Evolutionary conservation across 2,113 vertebrate genomes (phyloP).

Genomic region (Ginglymostoma cirratum): DNA sequence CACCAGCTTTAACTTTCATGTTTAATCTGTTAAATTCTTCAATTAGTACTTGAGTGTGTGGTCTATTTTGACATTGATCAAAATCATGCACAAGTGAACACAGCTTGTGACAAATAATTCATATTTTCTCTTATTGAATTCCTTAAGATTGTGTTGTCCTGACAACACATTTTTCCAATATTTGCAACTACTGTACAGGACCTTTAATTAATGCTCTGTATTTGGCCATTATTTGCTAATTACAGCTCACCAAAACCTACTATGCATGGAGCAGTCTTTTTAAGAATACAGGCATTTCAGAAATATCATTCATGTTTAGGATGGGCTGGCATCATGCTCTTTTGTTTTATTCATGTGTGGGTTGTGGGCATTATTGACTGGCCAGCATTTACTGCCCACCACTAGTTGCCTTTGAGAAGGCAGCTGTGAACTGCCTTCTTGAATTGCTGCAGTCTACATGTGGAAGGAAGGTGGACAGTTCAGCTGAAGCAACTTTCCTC

Average conservation of each 20-base stretch:
- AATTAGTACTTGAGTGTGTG: background rate
- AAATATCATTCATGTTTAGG: background rate
- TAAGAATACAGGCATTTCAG: background rate
- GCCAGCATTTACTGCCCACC: too few relatives aligned
- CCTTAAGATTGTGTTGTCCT: background rate
- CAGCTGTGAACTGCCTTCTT: too few relatives aligned
- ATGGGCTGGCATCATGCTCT: background rate
- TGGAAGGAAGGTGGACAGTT: background rate
- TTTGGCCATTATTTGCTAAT: background rate
- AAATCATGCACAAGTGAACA: background rate
- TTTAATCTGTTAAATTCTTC: background rate
- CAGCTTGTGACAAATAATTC: constrained; percentile 1
- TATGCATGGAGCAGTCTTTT: background rate
- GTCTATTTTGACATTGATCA: background rate
- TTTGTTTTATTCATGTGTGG: background rate
- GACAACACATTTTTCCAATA: background rate
- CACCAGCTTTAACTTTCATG: background rate
- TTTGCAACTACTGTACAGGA: background rate
- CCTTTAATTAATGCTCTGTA: background rate
- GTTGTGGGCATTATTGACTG: too few relatives aligned
- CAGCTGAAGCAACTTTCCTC: background rate
- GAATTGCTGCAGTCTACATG: too few relatives aligned
- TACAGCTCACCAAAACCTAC: background rate
- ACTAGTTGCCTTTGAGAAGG: too few relatives aligned
- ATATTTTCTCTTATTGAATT: background rate